These are phyloP conservation scores for Aurelia sp. DNA, from an alignment of 30 jellyfish, hydroid and myxozoan species.

Conservation along the genomic window DNA sequence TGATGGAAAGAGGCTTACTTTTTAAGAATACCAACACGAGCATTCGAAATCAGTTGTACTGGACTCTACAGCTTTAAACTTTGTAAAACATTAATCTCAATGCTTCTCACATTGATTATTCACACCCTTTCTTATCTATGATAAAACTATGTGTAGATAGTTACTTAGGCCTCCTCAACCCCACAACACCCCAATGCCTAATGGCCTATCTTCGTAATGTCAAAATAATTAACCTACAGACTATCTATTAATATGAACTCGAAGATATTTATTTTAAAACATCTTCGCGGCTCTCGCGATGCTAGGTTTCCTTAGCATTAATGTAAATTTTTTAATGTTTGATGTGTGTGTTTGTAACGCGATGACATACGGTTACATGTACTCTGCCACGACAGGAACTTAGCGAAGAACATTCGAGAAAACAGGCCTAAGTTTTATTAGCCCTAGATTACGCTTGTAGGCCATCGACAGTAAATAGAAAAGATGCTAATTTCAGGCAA, in stretches of 20 bases:
- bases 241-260: conserved; percentile 9
- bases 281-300: conserved; percentile 50
- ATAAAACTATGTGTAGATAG: conserved; percentile 21
- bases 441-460: neutral
- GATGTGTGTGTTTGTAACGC: conserved; percentile 58
- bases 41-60: neutral
- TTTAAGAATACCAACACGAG: neutral
- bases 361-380: conserved; percentile 14
- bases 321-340: conserved; percentile 56
- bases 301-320: conserved; percentile 58
- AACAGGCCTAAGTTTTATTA: neutral
- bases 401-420: neutral
- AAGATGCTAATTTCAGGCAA: neutral
- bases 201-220: conserved; percentile 25
- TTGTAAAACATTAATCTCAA: conserved; percentile 1
- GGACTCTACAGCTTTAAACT: conserved; percentile 8
- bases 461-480: neutral
- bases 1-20: neutral
- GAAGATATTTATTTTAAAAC: conserved; percentile 57
- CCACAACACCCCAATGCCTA: neutral
- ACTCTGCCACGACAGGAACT: neutral
- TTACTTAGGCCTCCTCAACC: conserved; percentile 15
- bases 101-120: no score
- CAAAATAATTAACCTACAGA: conserved; percentile 2
- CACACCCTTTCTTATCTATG: conserved; percentile 19